Conservation (phyloP, 2,888 invertebrate species). For the Zaprionus lineosus region DNA sequence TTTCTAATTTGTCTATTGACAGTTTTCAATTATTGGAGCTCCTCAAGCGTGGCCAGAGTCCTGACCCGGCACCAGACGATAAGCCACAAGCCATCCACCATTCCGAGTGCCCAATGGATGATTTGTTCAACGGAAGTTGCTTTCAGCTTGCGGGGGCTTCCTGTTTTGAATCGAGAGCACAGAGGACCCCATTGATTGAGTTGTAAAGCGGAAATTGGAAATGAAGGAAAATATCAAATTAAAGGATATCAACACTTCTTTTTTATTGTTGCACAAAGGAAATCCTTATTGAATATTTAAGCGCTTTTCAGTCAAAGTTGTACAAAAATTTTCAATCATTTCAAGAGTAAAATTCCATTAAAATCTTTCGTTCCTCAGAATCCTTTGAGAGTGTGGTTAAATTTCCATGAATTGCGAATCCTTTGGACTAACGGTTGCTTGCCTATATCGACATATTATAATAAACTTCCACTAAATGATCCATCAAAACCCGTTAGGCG, state of each 20-base stretch:
- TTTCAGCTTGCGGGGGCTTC: slow-evolving; percentile 6
- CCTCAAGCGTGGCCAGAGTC: slow-evolving; percentile 50
- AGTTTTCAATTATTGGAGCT: slow-evolving; percentile 74
- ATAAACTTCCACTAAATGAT: slow-evolving; percentile 60
- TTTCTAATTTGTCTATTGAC: slow-evolving; percentile 73
- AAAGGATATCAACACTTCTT: no score
- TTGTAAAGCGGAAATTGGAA: neutral
- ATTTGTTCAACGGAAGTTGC: slow-evolving; percentile 41
- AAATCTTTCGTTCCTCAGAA: no score
- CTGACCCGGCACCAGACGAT: slow-evolving; percentile 27
- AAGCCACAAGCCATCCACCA: slow-evolving; percentile 9
- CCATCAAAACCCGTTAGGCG: slow-evolving; percentile 59
- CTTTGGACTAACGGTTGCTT: slow-evolving; percentile 19
- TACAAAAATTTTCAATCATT: no score
- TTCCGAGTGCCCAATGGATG: slow-evolving; percentile 2
- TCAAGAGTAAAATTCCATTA: no score
- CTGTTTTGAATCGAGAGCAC: slow-evolving; percentile 3
- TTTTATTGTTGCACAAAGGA: no score
- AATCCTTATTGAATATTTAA: no score
- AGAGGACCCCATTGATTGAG: slow-evolving; percentile 10
- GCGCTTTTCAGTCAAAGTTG: no score
- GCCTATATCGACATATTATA: slow-evolving; percentile 11
- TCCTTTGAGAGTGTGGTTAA: no score
- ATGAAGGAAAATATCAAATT: no score
- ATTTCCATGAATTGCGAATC: slow-evolving; percentile 7